Percentiles rank a stretch among this genome's conserved stretches.
These are phyloP conservation scores for Pseudoips prasinana DNA, from an alignment of 2,888 invertebrate species.

Conservation along the genomic window DNA sequence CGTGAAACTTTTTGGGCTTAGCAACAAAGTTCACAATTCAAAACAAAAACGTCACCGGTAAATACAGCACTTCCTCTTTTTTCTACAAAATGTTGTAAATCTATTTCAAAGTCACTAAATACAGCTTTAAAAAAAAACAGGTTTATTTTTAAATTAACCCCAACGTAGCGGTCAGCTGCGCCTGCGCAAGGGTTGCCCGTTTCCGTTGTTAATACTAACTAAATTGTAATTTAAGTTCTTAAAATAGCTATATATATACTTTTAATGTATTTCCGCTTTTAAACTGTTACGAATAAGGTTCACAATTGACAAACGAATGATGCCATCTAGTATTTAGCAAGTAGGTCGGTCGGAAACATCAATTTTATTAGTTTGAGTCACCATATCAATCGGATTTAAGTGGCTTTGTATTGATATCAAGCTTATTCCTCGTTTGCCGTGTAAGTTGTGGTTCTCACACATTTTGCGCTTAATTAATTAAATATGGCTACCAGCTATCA, in stretches of 20 bases:
- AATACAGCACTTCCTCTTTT: conserved; percentile 19
- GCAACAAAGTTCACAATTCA: too few relatives aligned
- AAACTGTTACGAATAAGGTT: not conserved
- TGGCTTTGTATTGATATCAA: conserved; percentile 25
- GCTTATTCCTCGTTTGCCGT: conserved; percentile 10
- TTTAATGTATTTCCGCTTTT: conserved; percentile 5
- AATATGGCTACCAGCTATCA: too few relatives aligned
- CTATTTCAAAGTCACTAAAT: conserved; percentile 19
- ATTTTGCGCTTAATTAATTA: not conserved
- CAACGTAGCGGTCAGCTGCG: conserved; percentile 40
- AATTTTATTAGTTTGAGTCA: conserved; percentile 33
- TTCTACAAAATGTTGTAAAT: conserved; percentile 6
- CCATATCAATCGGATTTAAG: conserved; percentile 30
- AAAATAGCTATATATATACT: conserved; percentile 17
- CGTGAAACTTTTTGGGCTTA: too few relatives aligned
- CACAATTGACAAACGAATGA: too few relatives aligned
- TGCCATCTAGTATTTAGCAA: conserved; percentile 24
- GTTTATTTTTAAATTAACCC: conserved; percentile 41
- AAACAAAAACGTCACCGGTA: not conserved
- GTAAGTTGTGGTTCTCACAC: conserved; percentile 13
- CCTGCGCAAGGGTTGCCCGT: conserved; percentile 32
- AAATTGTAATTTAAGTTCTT: conserved; percentile 28
- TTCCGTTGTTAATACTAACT: conserved; percentile 32
- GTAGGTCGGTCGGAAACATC: conserved; percentile 31
- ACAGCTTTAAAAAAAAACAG: conserved; percentile 18